Evolutionary conservation across 2,113 vertebrate genomes (phyloP), one percentile per base, ranked within the genome.

Genomic region (Ascaphus truei): DNA sequence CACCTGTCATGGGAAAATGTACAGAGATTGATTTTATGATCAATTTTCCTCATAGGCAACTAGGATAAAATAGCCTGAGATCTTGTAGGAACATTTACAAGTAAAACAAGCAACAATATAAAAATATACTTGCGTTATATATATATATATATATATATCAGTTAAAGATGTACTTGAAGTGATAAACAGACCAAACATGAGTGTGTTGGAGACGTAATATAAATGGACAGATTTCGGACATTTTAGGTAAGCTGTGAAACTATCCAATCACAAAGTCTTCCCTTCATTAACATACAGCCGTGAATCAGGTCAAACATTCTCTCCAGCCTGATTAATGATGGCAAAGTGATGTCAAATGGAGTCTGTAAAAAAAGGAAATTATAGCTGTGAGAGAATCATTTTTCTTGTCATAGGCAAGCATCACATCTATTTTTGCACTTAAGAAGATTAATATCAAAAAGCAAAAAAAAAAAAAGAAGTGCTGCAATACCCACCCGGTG

Each of bases 241-340:
- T 62, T 43, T 90, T 75, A 90, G 12, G 51, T 65, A 45, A 94
- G 78, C 59, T 93, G 76, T 11, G 91, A 89, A 43, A 85, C 26
- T 0, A 94, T 77, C 94, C 94, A 95, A 2, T 60, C 64, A 45
- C 88, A 87, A 48, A 94, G 76, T 18, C 56, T 81, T 80, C 82
- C 84, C 73, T 74, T 80, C 8, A 77, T 72, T 76, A 93, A 5
- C 50, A 63, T 67, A 58, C 85, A 88, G 15, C 89, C 85, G 36
- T 30, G 80, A 13, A 80, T 72, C 66, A 84, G 88, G 83, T 93
- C 88, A 80, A 95, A 94, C 76, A 93, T 88, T 71, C 76, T 84
- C 83, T 92, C 86, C 56, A 95, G 85, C 65, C 67, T 82, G 67
- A 69, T 33, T 77, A 94, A 74, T 63, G 77, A 81, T 52, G 85